Base-by-base conservation (phyloP, 2,888 invertebrate species). In the Caenorhabditis japonica region DNA sequence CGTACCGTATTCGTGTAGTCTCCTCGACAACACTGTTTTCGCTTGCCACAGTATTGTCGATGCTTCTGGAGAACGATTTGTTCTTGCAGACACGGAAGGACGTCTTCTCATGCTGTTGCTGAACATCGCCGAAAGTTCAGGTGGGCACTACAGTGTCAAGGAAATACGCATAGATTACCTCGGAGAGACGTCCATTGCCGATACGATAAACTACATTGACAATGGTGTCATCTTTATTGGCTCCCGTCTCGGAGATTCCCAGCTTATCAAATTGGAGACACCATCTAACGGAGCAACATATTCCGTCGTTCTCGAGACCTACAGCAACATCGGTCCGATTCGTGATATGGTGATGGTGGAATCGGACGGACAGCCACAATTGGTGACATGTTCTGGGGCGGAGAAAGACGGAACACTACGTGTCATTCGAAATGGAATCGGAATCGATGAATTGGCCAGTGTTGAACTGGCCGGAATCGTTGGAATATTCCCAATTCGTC, bases 351-450 rank as follows among this genome's bases (percentile, higher is more conserved):
- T 75, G 12, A 43, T 80, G 17, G 76, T 85, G 15, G 77, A 83
- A 25, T 90, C 94, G 15, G 90, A 90, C 81, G 97, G 97, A 0
- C 97, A 99, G 90, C 96, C 95, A 13, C 96, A 96, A 88, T 92
- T 99, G 76, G 95, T 99, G 43, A 99, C 99, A 0, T 99, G 97
- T 88, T 97, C 97, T 0, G 97, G 93, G 90, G 92, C 94, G 3
- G 96, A 93, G 88, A 99, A 97, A 89, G 97, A 97, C 90, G 99
- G 99, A 0, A 96, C 97, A 0, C 90, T 99, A 34, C 91, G 97
- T 58, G 95, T 99, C 72, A 97, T 99, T 78, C 91, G 97, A 79
- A 99, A 97, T 89, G 99, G 99, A 3, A 99, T 99, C 86, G 99
- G 99, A 3, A 86, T 88, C 55, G 84, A 88, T 82, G 97, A 97